phyloP scores from a whole-genome alignment of 2,113 vertebrate genomes.

The Dinomys branickii region DNA sequence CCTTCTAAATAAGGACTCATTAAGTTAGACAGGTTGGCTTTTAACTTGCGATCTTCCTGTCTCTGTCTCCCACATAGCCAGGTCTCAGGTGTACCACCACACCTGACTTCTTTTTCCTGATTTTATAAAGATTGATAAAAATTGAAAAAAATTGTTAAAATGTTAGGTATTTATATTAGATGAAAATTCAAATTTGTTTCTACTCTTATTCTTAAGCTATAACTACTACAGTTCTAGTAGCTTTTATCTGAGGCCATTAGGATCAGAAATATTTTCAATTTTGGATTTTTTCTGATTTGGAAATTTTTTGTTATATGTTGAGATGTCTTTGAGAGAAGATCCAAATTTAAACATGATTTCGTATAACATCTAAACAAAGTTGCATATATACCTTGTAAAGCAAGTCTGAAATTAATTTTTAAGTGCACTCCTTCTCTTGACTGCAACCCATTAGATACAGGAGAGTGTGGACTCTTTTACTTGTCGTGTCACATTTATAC shows the following conservation, averaged over 20 bases:
- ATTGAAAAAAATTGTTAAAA: not conserved
- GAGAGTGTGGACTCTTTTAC: not conserved
- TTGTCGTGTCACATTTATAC: not conserved
- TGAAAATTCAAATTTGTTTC: not conserved
- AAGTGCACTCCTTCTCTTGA: not conserved
- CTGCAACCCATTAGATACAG: not conserved
- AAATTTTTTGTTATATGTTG: not conserved
- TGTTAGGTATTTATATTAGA: not conserved
- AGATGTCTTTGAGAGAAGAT: not conserved
- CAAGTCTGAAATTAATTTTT: not conserved
- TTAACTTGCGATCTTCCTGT: not conserved
- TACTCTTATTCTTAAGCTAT: not conserved
- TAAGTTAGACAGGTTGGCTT: not conserved
- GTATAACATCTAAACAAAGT: not conserved
- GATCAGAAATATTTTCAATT: not conserved
- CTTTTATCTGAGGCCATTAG: not conserved
- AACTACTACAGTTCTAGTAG: not conserved
- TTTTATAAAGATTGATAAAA: slow-evolving; percentile 23
- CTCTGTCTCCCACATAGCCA: not conserved
- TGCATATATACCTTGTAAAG: not conserved
- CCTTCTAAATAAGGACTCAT: not conserved
- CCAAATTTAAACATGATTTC: not conserved
- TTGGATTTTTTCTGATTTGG: not conserved
- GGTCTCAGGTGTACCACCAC: not conserved
- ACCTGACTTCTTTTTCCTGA: not conserved